A percentile compares a stretch with the other conserved stretches of the same genome.
Conservation (phyloP, 2,113 vertebrate genomes). For the Conger conger region DNA sequence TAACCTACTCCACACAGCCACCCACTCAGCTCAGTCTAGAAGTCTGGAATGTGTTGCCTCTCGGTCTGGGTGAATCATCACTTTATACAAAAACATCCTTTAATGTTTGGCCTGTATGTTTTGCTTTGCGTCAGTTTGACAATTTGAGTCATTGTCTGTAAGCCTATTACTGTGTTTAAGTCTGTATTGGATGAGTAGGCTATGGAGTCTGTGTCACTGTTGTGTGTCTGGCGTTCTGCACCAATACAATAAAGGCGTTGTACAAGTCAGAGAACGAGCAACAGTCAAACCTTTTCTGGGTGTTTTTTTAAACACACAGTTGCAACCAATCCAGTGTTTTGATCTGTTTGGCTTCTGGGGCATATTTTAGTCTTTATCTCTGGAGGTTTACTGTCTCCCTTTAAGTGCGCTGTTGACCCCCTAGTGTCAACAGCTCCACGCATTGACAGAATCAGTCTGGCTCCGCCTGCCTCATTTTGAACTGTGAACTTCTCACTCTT, state of each 20-base stretch:
- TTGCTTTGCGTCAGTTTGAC: not conserved
- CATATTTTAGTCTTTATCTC: not conserved
- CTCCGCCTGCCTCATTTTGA: not conserved
- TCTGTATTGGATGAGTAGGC: not conserved
- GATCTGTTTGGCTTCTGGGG: not conserved
- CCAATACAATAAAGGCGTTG: not conserved
- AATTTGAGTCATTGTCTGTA: not conserved
- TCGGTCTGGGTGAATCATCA: not conserved
- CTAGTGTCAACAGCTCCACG: not conserved
- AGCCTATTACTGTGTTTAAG: not conserved
- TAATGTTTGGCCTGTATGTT: not conserved
- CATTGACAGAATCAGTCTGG: not conserved
- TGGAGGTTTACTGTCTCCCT: not conserved
- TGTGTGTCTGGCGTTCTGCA: not conserved
- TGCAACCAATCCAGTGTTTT: not conserved
- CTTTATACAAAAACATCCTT: not conserved
- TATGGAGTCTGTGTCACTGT: not conserved
- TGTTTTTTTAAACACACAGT: not conserved
- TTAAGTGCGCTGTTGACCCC: constrained; percentile 1
- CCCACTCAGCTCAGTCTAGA: not conserved
- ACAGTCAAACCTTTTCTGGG: not conserved
- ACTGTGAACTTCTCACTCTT: not conserved
- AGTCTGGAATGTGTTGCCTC: not conserved
- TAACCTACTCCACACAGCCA: not conserved
- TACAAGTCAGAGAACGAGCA: not conserved